Evolutionary conservation across 2,113 vertebrate genomes (phyloP), one percentile per base, ranked within the genome.

Genomic region (Clupea harengus): DNA sequence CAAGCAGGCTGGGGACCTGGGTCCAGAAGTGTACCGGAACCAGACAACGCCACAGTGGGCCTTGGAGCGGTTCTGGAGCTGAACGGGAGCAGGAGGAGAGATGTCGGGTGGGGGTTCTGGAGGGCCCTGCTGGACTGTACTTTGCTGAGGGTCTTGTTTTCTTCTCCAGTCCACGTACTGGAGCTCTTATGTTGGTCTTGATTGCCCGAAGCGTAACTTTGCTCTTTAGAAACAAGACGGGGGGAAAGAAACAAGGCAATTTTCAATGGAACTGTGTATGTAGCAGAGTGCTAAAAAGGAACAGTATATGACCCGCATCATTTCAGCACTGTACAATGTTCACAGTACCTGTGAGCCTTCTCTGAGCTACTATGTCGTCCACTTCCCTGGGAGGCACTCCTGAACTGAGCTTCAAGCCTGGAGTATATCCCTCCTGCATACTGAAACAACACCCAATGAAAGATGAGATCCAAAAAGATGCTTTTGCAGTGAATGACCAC

Each of bases 391-490:
- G 94, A 93, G 0, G 94, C 87, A 72, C 95, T 95, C 90, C 95
- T 98, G 88, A 99, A 94, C 87, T 98, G 98, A 5, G 96, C 95
- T 94, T 99, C 97, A 2, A 99, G 93, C 84, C 96, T 96, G 86
- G 96, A 95, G 92, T 99, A 99, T 94, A 99, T 97, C 57, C 98
- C 97, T 84, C 97, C 98, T 84, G 96, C 95, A 86, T 96, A 96
- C 98, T 95, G 87, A 3, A 15, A 78, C 72, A 60, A 20, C 15
- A 78, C 15, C 72, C 72, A 28, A 78, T 28, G 39, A 11, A 78
- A 32, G 15, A 39, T 39, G 72, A 78, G 72, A 78, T 15, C 28
- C 32, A 15, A 39, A 75, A 78, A 17, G 10, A 78, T 39, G 28
- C 32, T 17, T 44, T 5, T 15, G 32, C 72, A 39, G 5, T 72